phyloP scores from a whole-genome alignment of 2,888 invertebrate genomes.

The Sarcophaga subvicina region DNA sequence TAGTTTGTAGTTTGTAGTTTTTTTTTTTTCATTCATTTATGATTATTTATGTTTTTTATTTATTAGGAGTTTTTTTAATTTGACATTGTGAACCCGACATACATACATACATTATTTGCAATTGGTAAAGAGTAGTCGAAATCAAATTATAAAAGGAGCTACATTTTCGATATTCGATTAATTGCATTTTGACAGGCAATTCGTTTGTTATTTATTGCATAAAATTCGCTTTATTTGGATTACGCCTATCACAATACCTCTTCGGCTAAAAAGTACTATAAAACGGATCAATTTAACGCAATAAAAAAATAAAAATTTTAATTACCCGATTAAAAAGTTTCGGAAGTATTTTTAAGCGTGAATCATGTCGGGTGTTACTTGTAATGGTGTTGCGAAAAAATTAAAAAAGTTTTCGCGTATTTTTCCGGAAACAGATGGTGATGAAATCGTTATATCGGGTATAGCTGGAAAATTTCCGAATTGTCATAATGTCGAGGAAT shows the following conservation, averaged over 20 bases:
- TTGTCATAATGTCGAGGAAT: constrained; percentile 85
- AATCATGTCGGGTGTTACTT: constrained; percentile 44
- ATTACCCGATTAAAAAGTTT: neutral
- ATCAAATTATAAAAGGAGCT: constrained; percentile 74
- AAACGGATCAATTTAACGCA: too few species aligned
- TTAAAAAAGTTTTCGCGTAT: constrained; percentile 76
- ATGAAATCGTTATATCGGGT: constrained; percentile 84
- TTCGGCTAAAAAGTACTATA: neutral
- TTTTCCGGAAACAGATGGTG: constrained; percentile 80
- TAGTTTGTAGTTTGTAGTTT: too few species aligned
- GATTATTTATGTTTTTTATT: too few species aligned
- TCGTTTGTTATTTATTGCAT: constrained; percentile 43
- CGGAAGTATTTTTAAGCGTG: neutral
- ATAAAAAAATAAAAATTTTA: too few species aligned
- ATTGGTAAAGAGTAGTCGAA: constrained; percentile 72
- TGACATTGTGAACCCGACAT: neutral
- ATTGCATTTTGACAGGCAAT: constrained; percentile 78
- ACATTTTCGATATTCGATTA: constrained; percentile 70
- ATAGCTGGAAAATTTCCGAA: constrained; percentile 86
- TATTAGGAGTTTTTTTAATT: too few species aligned
- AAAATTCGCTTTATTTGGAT: constrained; percentile 53
- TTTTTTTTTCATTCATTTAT: too few species aligned
- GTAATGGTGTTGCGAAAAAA: constrained; percentile 66
- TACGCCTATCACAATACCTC: constrained; percentile 27
- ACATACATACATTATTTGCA: constrained; percentile 66